These are phyloP conservation scores for Cryptocephalus moraei DNA, from an alignment of 2,888 invertebrate species.

Conservation along the genomic window DNA sequence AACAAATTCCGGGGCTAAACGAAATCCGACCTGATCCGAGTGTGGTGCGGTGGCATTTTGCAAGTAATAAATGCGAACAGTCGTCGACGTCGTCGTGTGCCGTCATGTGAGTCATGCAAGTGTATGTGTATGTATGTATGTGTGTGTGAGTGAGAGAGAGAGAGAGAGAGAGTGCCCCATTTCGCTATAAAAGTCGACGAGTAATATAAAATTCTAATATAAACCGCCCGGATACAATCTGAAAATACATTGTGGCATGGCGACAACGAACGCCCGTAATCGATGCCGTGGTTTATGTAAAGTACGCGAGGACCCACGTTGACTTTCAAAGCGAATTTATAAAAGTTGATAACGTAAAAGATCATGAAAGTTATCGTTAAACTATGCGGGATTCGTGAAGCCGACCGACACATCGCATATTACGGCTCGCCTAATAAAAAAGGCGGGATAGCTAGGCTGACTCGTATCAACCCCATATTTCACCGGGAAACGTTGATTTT, in stretches of 20 bases:
- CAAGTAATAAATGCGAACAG: slow-evolving; percentile 20
- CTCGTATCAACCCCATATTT: too few species aligned
- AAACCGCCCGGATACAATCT: slow-evolving; percentile 38
- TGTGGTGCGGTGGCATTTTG: slow-evolving; percentile 5
- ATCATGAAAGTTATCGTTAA: slow-evolving; percentile 26
- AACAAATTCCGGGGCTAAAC: too few species aligned
- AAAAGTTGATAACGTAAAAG: slow-evolving; percentile 35
- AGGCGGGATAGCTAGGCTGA: too few species aligned
- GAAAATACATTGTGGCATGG: slow-evolving; percentile 35
- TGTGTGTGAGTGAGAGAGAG: too few species aligned
- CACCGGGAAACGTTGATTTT: too few species aligned
- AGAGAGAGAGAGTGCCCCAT: slow-evolving; percentile 21
- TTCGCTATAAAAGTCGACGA: slow-evolving; percentile 35
- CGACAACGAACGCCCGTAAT: slow-evolving; percentile 24
- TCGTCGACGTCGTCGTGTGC: slow-evolving; percentile 3
- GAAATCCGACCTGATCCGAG: too few species aligned
- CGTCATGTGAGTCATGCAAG: slow-evolving; percentile 29
- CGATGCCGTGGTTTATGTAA: slow-evolving; percentile 38
- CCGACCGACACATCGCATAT: too few species aligned
- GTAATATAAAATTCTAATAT: slow-evolving; percentile 39
- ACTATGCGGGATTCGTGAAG: too few species aligned
- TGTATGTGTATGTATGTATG: slow-evolving; percentile 14
- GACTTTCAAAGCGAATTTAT: slow-evolving; percentile 36
- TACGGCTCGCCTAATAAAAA: too few species aligned
- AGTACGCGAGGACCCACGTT: slow-evolving; percentile 33